These are phyloP conservation scores for Brachyptera putata DNA, from an alignment of 2,888 invertebrate species.

Conservation along the genomic window DNA sequence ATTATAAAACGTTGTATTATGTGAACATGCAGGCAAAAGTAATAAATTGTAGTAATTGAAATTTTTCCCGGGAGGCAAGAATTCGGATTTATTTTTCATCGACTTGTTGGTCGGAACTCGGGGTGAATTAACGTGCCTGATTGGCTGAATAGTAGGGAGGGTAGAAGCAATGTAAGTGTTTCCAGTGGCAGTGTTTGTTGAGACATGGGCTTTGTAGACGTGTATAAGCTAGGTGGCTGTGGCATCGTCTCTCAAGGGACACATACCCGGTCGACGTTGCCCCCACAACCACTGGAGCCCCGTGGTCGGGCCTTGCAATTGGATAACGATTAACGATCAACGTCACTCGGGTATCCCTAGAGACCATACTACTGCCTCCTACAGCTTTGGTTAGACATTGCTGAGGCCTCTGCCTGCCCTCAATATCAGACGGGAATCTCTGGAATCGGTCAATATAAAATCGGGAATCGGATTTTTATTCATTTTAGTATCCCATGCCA, in stretches of 20 bases:
- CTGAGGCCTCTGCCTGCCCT: too few species aligned
- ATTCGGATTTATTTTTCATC: neutral
- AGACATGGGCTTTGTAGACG: too few species aligned
- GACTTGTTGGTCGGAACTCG: slow-evolving; percentile 1
- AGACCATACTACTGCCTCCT: neutral
- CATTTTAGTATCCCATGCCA: neutral
- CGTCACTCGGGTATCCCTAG: neutral
- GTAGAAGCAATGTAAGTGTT: neutral
- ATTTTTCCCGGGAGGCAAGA: neutral
- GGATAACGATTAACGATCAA: slow-evolving; percentile 12
- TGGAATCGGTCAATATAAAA: neutral
- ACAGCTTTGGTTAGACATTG: neutral
- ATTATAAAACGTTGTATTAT: neutral
- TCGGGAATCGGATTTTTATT: neutral
- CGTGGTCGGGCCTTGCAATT: neutral
- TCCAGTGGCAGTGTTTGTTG: too few species aligned
- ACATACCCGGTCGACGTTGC: too few species aligned
- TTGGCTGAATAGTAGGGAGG: neutral
- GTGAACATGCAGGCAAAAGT: too few species aligned
- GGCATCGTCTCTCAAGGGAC: too few species aligned
- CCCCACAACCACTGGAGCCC: too few species aligned
- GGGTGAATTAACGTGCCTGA: neutral
- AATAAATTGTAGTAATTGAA: neutral
- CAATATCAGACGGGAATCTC: neutral
- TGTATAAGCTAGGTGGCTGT: too few species aligned